Conservation (phyloP, 2,797 vertebrate genomes). For the Megalops cyprinoides region DNA sequence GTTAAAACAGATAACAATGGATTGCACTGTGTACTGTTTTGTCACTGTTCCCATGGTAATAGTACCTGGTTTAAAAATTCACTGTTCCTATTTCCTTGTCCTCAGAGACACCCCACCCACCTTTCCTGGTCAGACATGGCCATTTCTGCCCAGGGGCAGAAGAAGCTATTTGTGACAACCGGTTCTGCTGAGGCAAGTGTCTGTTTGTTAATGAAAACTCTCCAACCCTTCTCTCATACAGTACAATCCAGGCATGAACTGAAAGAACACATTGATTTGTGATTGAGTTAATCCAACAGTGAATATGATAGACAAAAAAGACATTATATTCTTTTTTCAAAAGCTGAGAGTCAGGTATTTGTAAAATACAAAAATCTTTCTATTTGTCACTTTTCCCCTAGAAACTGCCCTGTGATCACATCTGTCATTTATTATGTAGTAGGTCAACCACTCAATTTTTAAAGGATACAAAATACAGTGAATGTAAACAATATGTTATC, state of each 20-base stretch:
- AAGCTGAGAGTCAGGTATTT: too few relatives aligned
- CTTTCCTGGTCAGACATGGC: constrained; percentile 49
- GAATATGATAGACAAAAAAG: too few relatives aligned
- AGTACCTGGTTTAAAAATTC: not conserved
- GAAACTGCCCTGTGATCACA: too few relatives aligned
- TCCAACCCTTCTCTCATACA: not conserved
- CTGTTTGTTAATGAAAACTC: not conserved
- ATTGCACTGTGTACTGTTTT: not conserved
- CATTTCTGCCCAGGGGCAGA: constrained; percentile 56
- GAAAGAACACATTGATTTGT: too few relatives aligned
- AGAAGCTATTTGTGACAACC: constrained; percentile 77
- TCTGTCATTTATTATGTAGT: not conserved
- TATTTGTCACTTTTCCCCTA: too few relatives aligned
- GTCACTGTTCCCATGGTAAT: not conserved
- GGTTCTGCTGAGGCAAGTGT: constrained; percentile 74
- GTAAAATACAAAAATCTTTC: too few relatives aligned
- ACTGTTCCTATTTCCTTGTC: constrained; percentile 37
- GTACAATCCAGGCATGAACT: not conserved
- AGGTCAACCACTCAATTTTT: constrained; percentile 27
- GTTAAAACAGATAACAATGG: constrained; percentile 11
- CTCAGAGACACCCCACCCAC: constrained; percentile 48
- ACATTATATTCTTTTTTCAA: too few relatives aligned
- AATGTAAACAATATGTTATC: not conserved
- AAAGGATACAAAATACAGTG: constrained; percentile 31
- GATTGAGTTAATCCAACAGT: too few relatives aligned